Conservation (phyloP, 2,888 invertebrate genomes). For the Epiblema foenella region DNA sequence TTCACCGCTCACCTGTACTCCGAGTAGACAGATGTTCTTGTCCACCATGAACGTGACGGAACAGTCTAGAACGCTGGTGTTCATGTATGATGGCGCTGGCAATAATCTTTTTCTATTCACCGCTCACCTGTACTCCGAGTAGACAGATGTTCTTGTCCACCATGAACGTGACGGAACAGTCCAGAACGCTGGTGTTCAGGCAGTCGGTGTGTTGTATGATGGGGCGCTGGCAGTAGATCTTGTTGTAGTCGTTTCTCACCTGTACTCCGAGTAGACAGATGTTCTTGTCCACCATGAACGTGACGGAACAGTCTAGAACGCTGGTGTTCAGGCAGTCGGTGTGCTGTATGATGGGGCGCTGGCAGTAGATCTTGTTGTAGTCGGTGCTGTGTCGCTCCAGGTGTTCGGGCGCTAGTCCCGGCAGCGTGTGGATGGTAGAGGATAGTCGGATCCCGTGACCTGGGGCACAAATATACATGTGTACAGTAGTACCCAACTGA, state of each 20-base stretch:
- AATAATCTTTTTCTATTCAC: not conserved
- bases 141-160: slow-evolving; percentile 92
- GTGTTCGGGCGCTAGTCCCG: slow-evolving; percentile 55
- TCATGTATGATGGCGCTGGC: slow-evolving; percentile 89
- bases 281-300: slow-evolving; percentile 92
- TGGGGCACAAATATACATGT: not conserved
- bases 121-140: slow-evolving; percentile 87
- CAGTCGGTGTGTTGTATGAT: not conserved
- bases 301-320: slow-evolving; percentile 90
- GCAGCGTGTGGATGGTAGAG: slow-evolving; percentile 47
- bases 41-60: slow-evolving; percentile 93
- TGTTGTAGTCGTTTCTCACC: not conserved
- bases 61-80: slow-evolving; percentile 90
- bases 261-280: slow-evolving; percentile 88
- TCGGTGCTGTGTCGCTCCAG: slow-evolving; percentile 62
- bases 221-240: no score
- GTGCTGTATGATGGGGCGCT: slow-evolving; percentile 87
- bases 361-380: slow-evolving; percentile 87
- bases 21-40: slow-evolving; percentile 91
- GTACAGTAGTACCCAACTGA: not conserved
- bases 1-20: slow-evolving; percentile 60
- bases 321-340: slow-evolving; percentile 90
- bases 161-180: slow-evolving; percentile 92
- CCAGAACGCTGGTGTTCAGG: slow-evolving; percentile 90
- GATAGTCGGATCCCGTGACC: slow-evolving; percentile 54